Evolutionary conservation across 2,888 invertebrate species (phyloP).

Genomic region (Ornithoptera alexandrae): DNA sequence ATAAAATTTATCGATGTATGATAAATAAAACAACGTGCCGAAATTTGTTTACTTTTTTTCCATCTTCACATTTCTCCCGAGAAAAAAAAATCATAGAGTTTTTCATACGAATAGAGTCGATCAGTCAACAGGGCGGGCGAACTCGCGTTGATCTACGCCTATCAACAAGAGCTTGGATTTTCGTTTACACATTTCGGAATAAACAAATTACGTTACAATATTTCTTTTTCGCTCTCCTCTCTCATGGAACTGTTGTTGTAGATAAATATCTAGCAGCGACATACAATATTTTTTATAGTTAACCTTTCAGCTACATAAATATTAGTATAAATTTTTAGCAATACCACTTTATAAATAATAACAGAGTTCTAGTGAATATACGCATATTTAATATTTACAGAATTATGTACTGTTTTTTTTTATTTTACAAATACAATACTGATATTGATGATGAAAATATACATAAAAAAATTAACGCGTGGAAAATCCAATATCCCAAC

Average conservation of each 20-base stretch:
- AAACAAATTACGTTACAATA: constrained; percentile 23
- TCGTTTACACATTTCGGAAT: constrained; percentile 11
- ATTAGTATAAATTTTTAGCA: no score
- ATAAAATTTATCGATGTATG: background rate
- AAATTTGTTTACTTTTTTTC: constrained; percentile 1
- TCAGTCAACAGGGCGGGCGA: constrained; percentile 7
- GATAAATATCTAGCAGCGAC: background rate
- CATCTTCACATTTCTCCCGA: background rate
- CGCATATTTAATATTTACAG: no score
- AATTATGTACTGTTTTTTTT: no score
- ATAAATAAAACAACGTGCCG: background rate
- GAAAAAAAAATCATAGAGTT: constrained; percentile 7
- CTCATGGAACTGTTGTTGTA: background rate
- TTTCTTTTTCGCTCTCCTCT: background rate
- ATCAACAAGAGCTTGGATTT: constrained; percentile 11
- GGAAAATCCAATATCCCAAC: no score
- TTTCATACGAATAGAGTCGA: constrained; percentile 17
- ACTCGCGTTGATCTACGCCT: constrained; percentile 10
- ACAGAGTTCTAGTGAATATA: no score
- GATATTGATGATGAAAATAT: no score
- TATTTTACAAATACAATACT: no score
- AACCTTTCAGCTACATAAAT: no score
- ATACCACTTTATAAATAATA: no score
- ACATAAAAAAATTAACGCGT: no score
- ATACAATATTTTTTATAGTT: no score